A percentile compares a stretch with the other conserved stretches of the same genome.
These are phyloP conservation scores for Tamandua tetradactyla DNA, from an alignment of 2,797 vertebrate species.

Conservation along the genomic window DNA sequence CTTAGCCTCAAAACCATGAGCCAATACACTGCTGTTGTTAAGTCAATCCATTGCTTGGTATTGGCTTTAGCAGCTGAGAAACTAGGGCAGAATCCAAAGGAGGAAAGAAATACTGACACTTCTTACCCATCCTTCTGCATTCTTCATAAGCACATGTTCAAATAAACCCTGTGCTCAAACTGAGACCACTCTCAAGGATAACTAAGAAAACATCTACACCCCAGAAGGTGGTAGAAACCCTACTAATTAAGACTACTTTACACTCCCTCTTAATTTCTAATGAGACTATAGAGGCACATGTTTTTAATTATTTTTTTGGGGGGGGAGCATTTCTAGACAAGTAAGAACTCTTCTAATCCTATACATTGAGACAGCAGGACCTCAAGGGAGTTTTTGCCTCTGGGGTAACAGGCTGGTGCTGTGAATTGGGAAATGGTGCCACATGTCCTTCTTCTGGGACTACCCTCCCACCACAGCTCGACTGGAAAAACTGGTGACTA, in stretches of 20 bases:
- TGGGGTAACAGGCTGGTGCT: background rate
- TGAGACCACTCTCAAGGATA: background rate
- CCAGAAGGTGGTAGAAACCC: rapidly evolving
- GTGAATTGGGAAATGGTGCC: no score
- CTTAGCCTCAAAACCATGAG: no score
- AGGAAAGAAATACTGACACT: no score
- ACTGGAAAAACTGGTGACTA: background rate
- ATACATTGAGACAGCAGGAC: rapidly evolving
- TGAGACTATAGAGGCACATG: no score
- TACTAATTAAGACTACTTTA: rapidly evolving
- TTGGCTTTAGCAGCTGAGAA: no score
- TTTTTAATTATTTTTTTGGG: no score
- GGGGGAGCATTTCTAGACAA: background rate
- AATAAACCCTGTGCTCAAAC: background rate
- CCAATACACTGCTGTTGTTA: no score
- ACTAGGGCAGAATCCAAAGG: no score
- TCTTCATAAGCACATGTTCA: background rate
- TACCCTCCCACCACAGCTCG: background rate
- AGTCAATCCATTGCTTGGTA: no score
- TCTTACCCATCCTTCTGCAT: no score
- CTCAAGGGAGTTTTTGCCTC: rapidly evolving
- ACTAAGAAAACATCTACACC: no score
- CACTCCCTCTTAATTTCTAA: background rate
- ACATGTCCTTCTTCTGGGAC: no score
- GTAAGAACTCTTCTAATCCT: background rate